Base-by-base conservation (phyloP, 2,797 vertebrate genomes). In the Pipistrellus kuhlii region DNA sequence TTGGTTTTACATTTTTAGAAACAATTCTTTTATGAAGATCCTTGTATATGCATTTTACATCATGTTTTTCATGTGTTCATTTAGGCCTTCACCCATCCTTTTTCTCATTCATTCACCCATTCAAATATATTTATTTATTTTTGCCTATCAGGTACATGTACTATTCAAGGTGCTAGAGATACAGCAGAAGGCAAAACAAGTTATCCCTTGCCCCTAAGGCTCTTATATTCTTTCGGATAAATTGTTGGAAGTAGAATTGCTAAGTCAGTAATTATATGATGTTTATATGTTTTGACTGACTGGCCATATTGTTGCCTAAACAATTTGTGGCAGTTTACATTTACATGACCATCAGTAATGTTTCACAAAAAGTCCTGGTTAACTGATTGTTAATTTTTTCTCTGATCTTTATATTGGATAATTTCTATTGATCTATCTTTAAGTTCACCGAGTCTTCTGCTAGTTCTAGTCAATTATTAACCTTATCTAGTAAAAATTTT, bases 1-100 rank as follows among this genome's bases (percentile, higher is more conserved):
- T 85, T 82, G 30, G 3, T 23, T 94, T 66, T 64, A 69, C 75
- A 62, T 80, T 93, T 48, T 92, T 77, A 69, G 77, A 84, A 92
- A 64, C 0, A 86, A 32, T 90, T 41, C 2, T 76, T 10, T 13
- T 76, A 38, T 72, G 20, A 85, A 85, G 2, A 85, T 44, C 1
- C 20, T 82, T 73, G 5, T 57, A 57, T 44, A 41, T 55, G 10
- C 1, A 27, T 85, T 87, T 84, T 76, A 2, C 46, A 32, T 86
- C 25, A 17, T 73, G 55, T 94, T 80, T 10, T 83, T 13, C 1
- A 62, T 87, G 69, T 86, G 15, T 68, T 82, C 1, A 44, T 72
- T 38, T 32, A 68, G 55, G 8, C 15, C 69, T 59, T 80, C 3
- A 73, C 81, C 8, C 0, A 53, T 80, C 4, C 13, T 81, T 90